Conservation (phyloP, 2,888 invertebrate species). For the Punctoribates punctum region DNA sequence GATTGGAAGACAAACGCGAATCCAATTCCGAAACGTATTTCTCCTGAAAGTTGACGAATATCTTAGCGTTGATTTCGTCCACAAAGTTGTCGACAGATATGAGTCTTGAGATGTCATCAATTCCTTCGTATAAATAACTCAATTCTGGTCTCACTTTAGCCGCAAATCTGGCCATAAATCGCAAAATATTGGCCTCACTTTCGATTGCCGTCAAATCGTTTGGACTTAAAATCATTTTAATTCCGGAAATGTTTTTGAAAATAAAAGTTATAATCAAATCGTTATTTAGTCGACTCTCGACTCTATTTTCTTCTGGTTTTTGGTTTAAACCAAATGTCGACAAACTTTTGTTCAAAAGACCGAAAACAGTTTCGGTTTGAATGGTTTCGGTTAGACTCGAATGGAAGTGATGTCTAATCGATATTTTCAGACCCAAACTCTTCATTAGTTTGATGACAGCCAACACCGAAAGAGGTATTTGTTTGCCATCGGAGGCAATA, state of each 20-base stretch:
- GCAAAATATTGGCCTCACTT: slow-evolving; percentile 17
- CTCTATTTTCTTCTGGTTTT: neutral
- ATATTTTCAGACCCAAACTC: neutral
- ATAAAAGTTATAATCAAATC: slow-evolving; percentile 3
- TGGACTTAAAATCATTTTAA: slow-evolving; percentile 10
- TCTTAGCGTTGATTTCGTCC: slow-evolving; percentile 8
- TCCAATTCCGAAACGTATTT: slow-evolving; percentile 12
- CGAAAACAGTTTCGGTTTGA: neutral
- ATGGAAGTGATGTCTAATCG: slow-evolving; percentile 13
- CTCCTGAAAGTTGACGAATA: neutral
- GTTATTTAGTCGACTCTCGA: neutral
- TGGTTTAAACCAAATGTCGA: neutral
- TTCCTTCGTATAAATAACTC: slow-evolving; percentile 27
- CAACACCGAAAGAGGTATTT: slow-evolving; percentile 9
- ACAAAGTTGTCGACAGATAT: slow-evolving; percentile 10
- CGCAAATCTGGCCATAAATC: slow-evolving; percentile 23
- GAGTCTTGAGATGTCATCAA: slow-evolving; percentile 6
- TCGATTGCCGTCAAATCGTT: neutral
- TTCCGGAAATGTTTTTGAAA: slow-evolving; percentile 8
- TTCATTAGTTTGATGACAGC: neutral
- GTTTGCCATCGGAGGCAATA: neutral
- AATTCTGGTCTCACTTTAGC: slow-evolving; percentile 13
- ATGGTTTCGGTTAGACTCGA: neutral
- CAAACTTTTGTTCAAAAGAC: neutral
- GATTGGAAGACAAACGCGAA: neutral